Conservation (phyloP, 2,888 invertebrate genomes). For the Crioceris asparagi region DNA sequence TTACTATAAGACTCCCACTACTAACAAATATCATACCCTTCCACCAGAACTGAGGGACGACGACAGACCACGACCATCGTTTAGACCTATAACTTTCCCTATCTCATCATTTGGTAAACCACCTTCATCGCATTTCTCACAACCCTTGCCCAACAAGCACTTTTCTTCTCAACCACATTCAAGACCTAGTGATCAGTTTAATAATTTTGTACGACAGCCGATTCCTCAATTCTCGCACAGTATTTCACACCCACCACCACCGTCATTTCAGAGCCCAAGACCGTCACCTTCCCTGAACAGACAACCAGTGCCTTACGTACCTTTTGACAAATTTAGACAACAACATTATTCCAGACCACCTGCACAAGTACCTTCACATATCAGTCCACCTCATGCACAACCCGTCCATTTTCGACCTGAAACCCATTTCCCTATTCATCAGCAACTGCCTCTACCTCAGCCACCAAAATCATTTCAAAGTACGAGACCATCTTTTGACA, state of each 20-base stretch:
- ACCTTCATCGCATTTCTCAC: constrained; percentile 13
- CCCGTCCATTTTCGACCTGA: constrained; percentile 38
- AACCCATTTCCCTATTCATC: constrained; percentile 37
- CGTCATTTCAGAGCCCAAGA: constrained; percentile 28
- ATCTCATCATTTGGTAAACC: constrained; percentile 8
- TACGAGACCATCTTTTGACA: too few species aligned
- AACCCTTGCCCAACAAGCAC: constrained; percentile 9
- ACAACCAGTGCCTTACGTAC: constrained; percentile 32
- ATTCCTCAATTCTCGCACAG: constrained; percentile 19
- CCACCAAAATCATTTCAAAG: constrained; percentile 17
- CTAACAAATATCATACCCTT: constrained; percentile 16
- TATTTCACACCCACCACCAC: constrained; percentile 20
- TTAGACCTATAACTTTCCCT: constrained; percentile 41
- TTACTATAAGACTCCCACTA: constrained; percentile 22
- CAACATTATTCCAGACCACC: constrained; percentile 15
- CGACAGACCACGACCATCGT: constrained; percentile 41
- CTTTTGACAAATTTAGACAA: constrained; percentile 24
- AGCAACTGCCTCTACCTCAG: constrained; percentile 23
- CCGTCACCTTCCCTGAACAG: constrained; percentile 23
- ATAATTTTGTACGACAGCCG: constrained; percentile 12
- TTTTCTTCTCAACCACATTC: constrained; percentile 23
- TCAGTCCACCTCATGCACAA: constrained; percentile 29
- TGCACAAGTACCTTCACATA: constrained; percentile 27
- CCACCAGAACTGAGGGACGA: constrained; percentile 22
- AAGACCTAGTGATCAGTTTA: constrained; percentile 12